Conservation (phyloP, 2,113 vertebrate genomes). For the Phocoena phocoena region DNA sequence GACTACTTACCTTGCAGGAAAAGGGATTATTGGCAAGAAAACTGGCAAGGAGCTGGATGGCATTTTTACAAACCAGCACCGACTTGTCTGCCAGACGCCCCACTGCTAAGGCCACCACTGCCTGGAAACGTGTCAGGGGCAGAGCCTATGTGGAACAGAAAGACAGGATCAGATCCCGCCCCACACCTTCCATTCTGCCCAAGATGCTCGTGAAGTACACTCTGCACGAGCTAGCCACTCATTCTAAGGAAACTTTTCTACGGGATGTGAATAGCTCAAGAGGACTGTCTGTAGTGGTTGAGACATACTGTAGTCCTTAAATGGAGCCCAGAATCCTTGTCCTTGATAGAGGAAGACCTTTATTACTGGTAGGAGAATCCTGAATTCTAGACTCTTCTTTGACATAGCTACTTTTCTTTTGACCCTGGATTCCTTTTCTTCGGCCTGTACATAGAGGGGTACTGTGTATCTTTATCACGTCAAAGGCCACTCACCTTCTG, state of each 20-base stretch:
- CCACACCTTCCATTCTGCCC: neutral
- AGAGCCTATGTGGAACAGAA: conserved; percentile 85
- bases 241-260: neutral
- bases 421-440: neutral
- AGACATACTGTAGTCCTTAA: neutral
- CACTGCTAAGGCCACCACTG: conserved; percentile 92
- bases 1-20: conserved; percentile 92
- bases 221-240: neutral
- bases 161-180: neutral
- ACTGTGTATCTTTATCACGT: neutral
- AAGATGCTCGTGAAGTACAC: neutral
- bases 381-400: neutral
- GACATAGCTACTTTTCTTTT: neutral
- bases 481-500: conserved; percentile 85
- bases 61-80: conserved; percentile 94
- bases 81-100: conserved; percentile 94
- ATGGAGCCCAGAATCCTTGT: neutral
- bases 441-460: neutral
- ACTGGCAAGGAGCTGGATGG: conserved; percentile 93
- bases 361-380: neutral
- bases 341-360: neutral
- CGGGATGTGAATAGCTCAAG: neutral
- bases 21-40: conserved; percentile 98
- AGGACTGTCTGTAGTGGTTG: neutral
- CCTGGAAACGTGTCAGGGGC: conserved; percentile 91